phyloP scores from a whole-genome alignment of 2,113 vertebrate species.

The Calypte anna region DNA sequence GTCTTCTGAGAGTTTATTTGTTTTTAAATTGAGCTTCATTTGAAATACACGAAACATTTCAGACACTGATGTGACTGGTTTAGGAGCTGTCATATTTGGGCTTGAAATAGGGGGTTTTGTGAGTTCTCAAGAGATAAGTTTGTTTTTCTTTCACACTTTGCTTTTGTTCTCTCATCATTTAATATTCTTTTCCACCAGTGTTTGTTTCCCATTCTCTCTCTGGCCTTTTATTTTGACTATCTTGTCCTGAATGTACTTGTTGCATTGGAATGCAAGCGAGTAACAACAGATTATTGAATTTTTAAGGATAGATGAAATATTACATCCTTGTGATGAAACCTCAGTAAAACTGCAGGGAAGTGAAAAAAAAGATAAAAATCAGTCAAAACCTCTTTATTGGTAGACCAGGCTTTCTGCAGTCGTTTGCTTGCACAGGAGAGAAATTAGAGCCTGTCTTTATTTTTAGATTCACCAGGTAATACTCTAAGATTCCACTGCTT shows the following conservation, averaged over 20 bases:
- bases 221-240: constrained; percentile 44
- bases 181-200: constrained; percentile 29
- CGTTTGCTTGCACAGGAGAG: not conserved
- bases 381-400: not conserved
- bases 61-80: not conserved
- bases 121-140: constrained; percentile 43
- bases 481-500: not conserved
- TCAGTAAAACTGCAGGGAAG: not conserved
- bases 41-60: constrained; percentile 51
- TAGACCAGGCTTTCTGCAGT: not conserved
- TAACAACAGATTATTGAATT: not conserved
- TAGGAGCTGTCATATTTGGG: constrained; percentile 22
- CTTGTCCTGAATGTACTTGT: constrained; percentile 1
- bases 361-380: not conserved
- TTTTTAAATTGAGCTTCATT: constrained; percentile 53
- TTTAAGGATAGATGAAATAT: not conserved
- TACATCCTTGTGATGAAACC: not conserved
- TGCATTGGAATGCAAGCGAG: not conserved
- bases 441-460: not conserved
- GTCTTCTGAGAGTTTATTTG: constrained; percentile 51
- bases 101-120: constrained; percentile 31
- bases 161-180: constrained; percentile 62
- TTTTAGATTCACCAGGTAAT: not conserved
- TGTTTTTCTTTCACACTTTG: constrained; percentile 63
- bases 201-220: constrained; percentile 50